Evolutionary conservation across 2,113 vertebrate species (phyloP).

Genomic region (Fulmarus glacialis): DNA sequence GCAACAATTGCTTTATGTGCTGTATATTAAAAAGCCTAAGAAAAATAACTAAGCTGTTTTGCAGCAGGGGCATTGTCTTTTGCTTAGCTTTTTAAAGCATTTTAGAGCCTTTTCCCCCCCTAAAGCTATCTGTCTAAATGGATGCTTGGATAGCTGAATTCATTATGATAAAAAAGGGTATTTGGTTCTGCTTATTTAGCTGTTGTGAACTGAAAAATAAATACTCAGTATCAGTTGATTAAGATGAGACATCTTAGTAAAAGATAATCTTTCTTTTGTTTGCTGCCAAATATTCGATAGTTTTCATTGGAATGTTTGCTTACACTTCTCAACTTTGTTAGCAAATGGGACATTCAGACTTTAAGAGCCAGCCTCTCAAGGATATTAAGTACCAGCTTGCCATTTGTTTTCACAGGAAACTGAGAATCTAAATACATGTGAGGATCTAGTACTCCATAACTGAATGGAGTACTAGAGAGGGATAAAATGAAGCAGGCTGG

Average conservation of each 20-base stretch:
- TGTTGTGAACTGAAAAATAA: slow-evolving; percentile 7
- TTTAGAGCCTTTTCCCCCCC: not conserved
- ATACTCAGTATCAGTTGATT: not conserved
- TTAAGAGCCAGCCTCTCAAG: not conserved
- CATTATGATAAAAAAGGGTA: not conserved
- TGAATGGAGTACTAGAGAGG: not conserved
- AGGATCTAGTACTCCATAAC: not conserved
- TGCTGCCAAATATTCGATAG: not conserved
- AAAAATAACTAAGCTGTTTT: not conserved
- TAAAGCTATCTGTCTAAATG: not conserved
- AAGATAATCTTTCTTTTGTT: not conserved
- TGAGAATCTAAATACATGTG: not conserved
- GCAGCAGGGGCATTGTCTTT: not conserved
- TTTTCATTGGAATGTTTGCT: not conserved
- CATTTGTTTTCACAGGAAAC: not conserved
- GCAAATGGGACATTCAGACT: not conserved
- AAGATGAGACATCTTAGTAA: not conserved
- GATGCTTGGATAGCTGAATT: not conserved
- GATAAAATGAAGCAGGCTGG: not conserved
- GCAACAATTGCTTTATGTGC: not conserved
- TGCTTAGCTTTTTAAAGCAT: not conserved
- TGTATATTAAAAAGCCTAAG: not conserved
- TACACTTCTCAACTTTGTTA: not conserved
- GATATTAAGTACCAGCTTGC: not conserved
- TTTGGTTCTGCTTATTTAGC: not conserved